Evolutionary conservation across 2,113 vertebrate genomes (phyloP).

Genomic region (Synodontis membranacea): DNA sequence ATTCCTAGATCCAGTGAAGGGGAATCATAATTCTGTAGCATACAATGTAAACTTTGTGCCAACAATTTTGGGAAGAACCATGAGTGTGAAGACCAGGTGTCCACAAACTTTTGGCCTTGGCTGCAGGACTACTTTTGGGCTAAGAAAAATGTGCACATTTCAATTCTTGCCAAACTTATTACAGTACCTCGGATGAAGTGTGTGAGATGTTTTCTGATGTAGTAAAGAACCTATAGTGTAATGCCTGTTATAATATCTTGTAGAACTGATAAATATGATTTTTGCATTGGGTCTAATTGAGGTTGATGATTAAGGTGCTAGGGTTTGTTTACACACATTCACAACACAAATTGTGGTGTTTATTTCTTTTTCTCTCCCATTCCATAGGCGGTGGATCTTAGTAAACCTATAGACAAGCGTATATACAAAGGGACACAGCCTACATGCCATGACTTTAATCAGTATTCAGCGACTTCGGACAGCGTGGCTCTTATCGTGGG

Average conservation of each 20-base stretch:
- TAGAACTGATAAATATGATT: background rate
- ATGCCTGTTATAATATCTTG: background rate
- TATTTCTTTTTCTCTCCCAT: slow-evolving; percentile 17
- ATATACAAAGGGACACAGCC: slow-evolving; percentile 93
- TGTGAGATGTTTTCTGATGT: background rate
- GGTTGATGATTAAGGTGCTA: background rate
- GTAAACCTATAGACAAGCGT: slow-evolving; percentile 89
- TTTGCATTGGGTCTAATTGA: background rate
- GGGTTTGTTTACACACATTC: background rate
- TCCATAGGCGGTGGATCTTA: slow-evolving; percentile 84
- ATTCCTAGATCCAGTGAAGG: background rate
- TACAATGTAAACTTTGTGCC: background rate
- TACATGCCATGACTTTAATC: slow-evolving; percentile 92
- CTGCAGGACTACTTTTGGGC: background rate
- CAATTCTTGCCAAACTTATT: background rate
- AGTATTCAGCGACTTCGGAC: slow-evolving; percentile 83
- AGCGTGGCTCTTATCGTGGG: slow-evolving; percentile 87
- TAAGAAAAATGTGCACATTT: background rate
- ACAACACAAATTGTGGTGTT: background rate
- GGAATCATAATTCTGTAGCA: background rate
- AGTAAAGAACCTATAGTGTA: background rate
- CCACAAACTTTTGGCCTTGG: background rate
- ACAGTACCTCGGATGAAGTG: background rate
- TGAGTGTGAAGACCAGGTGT: background rate
- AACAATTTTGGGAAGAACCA: background rate